A percentile compares a stretch with the other conserved stretches of the same genome.
phyloP scores from a whole-genome alignment of 2,888 invertebrate species.

The Synanthedon tipuliformis region DNA sequence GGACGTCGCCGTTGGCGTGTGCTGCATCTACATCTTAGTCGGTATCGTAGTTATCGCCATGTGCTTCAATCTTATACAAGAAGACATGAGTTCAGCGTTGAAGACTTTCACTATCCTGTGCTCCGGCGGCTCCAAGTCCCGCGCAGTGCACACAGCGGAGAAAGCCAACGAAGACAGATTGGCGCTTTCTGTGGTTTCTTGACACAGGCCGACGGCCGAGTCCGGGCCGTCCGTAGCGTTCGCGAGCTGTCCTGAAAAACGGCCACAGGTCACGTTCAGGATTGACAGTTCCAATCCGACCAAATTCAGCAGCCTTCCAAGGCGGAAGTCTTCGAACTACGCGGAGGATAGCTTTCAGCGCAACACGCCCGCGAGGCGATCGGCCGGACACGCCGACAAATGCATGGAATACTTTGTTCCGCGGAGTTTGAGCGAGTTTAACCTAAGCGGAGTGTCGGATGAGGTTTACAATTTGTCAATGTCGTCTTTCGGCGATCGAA shows the following conservation, averaged over 20 bases:
- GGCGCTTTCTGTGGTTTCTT: conserved; percentile 65
- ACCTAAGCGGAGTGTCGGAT: conserved; percentile 74
- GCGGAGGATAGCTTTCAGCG: conserved; percentile 71
- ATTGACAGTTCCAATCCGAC: conserved; percentile 50
- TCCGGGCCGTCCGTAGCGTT: conserved; percentile 37
- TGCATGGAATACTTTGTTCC: conserved; percentile 87
- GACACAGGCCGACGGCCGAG: conserved; percentile 62
- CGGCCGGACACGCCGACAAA: conserved; percentile 72
- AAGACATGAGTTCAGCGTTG: conserved; percentile 69
- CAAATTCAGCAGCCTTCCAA: conserved; percentile 70
- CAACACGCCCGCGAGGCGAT: conserved; percentile 74
- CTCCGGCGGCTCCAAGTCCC: conserved; percentile 28
- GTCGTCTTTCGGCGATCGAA: conserved; percentile 9
- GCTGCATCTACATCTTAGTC: conserved; percentile 83
- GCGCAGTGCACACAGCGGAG: conserved; percentile 56
- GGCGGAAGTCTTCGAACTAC: conserved; percentile 45
- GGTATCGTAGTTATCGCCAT: conserved; percentile 89
- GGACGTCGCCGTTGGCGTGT: conserved; percentile 80
- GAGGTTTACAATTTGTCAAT: conserved; percentile 21
- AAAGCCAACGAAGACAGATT: conserved; percentile 60
- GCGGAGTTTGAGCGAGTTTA: conserved; percentile 85
- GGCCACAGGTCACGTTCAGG: conserved; percentile 43
- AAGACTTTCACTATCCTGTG: conserved; percentile 30
- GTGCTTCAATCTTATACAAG: conserved; percentile 88
- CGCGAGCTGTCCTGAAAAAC: conserved; percentile 22